Base-by-base conservation (phyloP, 1,140 invertebrate genomes). In the Delia radicum region DNA sequence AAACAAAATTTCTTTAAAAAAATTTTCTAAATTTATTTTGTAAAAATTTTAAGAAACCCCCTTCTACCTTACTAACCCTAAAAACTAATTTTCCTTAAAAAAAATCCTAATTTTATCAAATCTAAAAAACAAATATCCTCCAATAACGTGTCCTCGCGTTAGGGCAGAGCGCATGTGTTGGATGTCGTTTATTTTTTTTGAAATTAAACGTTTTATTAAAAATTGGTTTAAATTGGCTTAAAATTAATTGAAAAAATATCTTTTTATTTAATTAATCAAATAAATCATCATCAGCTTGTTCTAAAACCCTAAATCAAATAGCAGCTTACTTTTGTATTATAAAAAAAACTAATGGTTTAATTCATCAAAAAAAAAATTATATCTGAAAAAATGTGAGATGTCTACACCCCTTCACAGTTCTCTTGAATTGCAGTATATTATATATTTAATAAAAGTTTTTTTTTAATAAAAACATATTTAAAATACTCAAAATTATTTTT, bases 161-260 rank as follows among this genome's bases (percentile, higher is more conserved):
- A 84, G 84, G 84, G 84, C 85, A 86, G 85, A 86, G 85, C 84
- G 85, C 83, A 86, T 86, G 85, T 86, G 85, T 86, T 85, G 85
- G 84, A 86, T 86, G 84, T 86, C 79, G 81, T 84, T 46, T 69
- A 71, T n/a, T n/a, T n/a, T 27, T 13, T 65, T 63, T 63, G 18
- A 63, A 63, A 63, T 69, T 24, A 62, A 24, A 24, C 21, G 26
- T 24, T 71, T 67, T 61, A 46, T 62, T 10, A 73, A 65, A 69
- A 79, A 79, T 73, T 73, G 31, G 31, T 18, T 27, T 37, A 73
- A 73, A 33, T 48, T 69, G 15, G 6, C 21, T 26, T 21, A 74
- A 42, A 15, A 5, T 10, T 42, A 42, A 10, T 42, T 42, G 37
- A 42, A 42, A 8, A 42, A 42, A 42, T n/a, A n/a, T n/a, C n/a